Base-by-base conservation (phyloP, 1,140 invertebrate genomes). In the Hylaeus anthracinus region DNA sequence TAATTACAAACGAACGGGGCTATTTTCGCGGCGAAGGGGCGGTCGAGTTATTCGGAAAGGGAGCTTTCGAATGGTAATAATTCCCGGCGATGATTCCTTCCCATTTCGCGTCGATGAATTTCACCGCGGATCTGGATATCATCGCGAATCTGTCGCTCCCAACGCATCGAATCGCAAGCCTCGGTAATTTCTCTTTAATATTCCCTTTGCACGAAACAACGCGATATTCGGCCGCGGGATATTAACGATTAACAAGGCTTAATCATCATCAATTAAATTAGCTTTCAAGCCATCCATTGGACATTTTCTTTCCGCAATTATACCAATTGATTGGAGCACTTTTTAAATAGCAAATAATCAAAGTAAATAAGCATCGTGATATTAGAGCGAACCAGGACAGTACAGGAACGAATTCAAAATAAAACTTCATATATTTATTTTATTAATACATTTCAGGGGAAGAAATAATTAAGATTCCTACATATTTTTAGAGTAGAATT, bases 31-130 rank as follows among this genome's bases (percentile, higher is more conserved):
- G 67, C 51, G 51, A 64, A 39, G 39, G 8, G 60, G 53, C n/a
- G 43, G 48, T 39, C 41, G 39, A 39, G 69, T 45, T 65, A 79
- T 78, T 63, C 75, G 65, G 76, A 43, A 67, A 41, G 53, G 72
- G 66, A 63, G 74, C 41, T 78, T 82, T 71, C 72, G 9, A 82
- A 82, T 82, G 74, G 67, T 51, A 81, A 77, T 81, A 81, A 81
- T 81, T 75, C 79, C 43, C 51, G 5, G 74, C 60, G 53, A 81
- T 78, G 74, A 78, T 81, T 72, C 61, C 79, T 58, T 1, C 43
- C 60, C 74, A 14, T 82, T 78, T 72, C 53, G 75, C 60, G 48
- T 82, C 80, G 48, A n/a, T 58, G 80, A 39, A 41, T 78, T 72
- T 72, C 43, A 64, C 65, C 65, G 3, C 60, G 43, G 10, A 3